phyloP scores from a whole-genome alignment of 1,140 invertebrate genomes.

The Bombus haemorrhoidalis region DNA sequence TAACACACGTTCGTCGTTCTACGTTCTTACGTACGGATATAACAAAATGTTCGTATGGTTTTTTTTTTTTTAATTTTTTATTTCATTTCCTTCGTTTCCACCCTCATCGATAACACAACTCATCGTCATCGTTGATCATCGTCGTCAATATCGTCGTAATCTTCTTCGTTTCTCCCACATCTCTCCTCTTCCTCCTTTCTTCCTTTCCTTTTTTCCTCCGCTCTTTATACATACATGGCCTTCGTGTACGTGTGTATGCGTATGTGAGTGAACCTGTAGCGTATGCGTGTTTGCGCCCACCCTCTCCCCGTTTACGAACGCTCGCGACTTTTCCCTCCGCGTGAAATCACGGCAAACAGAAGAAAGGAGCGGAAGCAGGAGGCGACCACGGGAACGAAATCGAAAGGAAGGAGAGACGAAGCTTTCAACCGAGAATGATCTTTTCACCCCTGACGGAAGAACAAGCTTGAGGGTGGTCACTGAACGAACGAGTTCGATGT shows the following conservation, averaged over 20 bases:
- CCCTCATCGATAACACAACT: neutral
- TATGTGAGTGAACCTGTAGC: neutral
- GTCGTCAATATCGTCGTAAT: slow-evolving; percentile 2
- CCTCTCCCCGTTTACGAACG: slow-evolving; percentile 4
- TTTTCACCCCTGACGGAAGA: neutral
- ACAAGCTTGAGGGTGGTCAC: neutral
- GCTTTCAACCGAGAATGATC: neutral
- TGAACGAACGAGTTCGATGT: neutral
- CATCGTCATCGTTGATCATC: slow-evolving; percentile 7
- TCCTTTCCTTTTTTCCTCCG: neutral
- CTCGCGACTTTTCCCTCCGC: neutral
- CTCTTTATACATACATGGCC: neutral
- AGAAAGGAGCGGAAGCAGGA: neutral
- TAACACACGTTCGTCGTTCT: slow-evolving; percentile 63
- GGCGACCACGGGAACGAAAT: neutral
- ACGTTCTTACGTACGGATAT: slow-evolving; percentile 72
- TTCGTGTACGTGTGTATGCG: neutral
- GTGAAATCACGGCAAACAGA: neutral
- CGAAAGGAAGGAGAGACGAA: neutral
- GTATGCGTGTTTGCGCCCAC: neutral
- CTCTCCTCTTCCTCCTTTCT: neutral
- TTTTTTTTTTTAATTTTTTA: neutral
- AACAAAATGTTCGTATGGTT: slow-evolving; percentile 74
- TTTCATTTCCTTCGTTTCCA: slow-evolving; percentile 18
- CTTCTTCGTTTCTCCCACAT: neutral